phyloP scores from a whole-genome alignment of 2,113 vertebrate genomes.

The Centrocercus urophasianus region DNA sequence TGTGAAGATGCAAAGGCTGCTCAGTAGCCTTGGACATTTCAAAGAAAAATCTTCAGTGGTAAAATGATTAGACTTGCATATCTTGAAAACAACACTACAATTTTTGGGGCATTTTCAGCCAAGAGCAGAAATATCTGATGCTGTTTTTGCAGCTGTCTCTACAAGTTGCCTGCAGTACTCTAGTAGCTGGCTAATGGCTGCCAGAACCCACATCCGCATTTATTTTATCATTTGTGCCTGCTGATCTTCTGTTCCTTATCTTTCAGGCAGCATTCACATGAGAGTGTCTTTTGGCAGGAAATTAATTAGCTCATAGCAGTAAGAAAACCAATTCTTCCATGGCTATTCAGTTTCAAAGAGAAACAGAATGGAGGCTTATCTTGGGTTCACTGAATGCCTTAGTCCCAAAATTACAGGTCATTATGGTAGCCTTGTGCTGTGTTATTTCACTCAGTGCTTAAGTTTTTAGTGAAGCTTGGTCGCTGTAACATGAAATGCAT shows the following conservation, averaged over 20 bases:
- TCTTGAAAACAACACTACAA: not conserved
- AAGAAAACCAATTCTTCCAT: not conserved
- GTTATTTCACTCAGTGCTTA: not conserved
- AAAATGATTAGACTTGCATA: not conserved
- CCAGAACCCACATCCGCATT: not conserved
- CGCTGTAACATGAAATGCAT: not conserved
- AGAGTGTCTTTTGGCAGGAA: slow-evolving; percentile 4
- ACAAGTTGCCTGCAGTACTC: not conserved
- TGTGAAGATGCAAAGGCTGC: not conserved
- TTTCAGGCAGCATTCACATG: not conserved
- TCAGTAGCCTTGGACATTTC: not conserved
- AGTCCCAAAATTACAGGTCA: not conserved
- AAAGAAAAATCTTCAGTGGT: not conserved
- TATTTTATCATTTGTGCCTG: not conserved
- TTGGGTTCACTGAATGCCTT: not conserved
- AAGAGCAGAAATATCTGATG: not conserved
- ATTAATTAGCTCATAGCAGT: slow-evolving; percentile 20
- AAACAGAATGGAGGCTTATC: not conserved
- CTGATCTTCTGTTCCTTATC: not conserved
- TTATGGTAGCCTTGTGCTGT: not conserved
- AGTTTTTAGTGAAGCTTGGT: not conserved
- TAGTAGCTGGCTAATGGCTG: not conserved
- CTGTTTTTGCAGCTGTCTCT: not conserved
- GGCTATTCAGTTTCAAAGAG: not conserved
- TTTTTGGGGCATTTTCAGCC: not conserved